These are phyloP conservation scores for Aspidiotus rigidus DNA, from an alignment of 2,888 invertebrate genomes.

Conservation along the genomic window DNA sequence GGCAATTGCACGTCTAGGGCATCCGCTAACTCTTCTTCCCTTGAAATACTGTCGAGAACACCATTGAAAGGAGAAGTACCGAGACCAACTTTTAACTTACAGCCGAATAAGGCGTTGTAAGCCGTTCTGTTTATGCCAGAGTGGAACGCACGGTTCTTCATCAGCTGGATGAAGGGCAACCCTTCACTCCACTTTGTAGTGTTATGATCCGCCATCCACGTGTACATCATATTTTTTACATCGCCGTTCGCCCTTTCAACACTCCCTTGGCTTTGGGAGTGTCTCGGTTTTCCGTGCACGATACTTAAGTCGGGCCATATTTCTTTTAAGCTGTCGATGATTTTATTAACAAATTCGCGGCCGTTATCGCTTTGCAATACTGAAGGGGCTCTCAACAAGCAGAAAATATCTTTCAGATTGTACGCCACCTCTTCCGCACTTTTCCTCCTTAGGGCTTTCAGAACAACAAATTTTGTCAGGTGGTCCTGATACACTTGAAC, in stretches of 20 bases:
- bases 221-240: conserved; percentile 41
- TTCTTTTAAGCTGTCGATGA: conserved; percentile 38
- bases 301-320: conserved; percentile 42
- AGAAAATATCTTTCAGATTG: conserved; percentile 37
- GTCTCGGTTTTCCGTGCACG: conserved; percentile 42
- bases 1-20: neutral
- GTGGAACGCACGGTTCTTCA: conserved; percentile 43
- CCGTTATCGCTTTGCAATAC: conserved; percentile 38
- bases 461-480: conserved; percentile 41
- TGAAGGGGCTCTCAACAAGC: conserved; percentile 35
- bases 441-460: conserved; percentile 40
- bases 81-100: neutral
- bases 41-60: neutral
- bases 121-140: conserved; percentile 41
- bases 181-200: conserved; percentile 44
- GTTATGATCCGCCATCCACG: conserved; percentile 42
- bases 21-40: neutral
- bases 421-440: conserved; percentile 39
- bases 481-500: conserved; percentile 34
- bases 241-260: conserved; percentile 42
- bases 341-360: conserved; percentile 38
- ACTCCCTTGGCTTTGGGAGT: conserved; percentile 40
- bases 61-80: conserved; percentile 1
- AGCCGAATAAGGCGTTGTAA: conserved; percentile 40
- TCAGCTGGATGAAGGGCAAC: conserved; percentile 42